Evolutionary conservation across 2,797 vertebrate genomes (phyloP).

Genomic region (Phrynocephalus forsythii): DNA sequence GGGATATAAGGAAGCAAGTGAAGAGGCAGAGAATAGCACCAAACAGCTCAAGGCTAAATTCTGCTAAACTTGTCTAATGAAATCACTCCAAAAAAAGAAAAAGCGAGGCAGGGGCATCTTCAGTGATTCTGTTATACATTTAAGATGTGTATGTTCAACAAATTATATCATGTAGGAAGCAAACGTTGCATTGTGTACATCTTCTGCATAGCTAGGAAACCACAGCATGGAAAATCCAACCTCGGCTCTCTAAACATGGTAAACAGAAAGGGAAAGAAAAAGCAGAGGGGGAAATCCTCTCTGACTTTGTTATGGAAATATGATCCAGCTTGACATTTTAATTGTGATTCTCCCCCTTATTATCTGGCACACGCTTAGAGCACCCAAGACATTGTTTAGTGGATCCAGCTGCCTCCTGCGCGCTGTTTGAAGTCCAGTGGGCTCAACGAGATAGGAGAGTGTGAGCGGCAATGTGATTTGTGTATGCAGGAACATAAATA

Average conservation of each 20-base stretch:
- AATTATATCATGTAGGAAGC: slow-evolving; percentile 70
- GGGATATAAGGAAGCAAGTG: slow-evolving; percentile 26
- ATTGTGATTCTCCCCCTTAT: slow-evolving; percentile 73
- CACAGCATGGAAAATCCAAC: slow-evolving; percentile 55
- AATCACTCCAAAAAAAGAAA: background rate
- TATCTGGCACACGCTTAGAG: slow-evolving; percentile 75
- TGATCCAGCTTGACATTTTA: slow-evolving; percentile 78
- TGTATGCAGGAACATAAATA: slow-evolving; percentile 78
- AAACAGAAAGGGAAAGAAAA: slow-evolving; percentile 63
- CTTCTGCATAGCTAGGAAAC: slow-evolving; percentile 58
- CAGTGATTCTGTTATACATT: slow-evolving; percentile 68
- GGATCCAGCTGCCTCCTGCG: slow-evolving; percentile 75
- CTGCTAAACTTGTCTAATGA: slow-evolving; percentile 23
- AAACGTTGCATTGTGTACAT: slow-evolving; percentile 54
- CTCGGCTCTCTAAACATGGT: slow-evolving; percentile 66
- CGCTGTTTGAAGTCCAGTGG: slow-evolving; percentile 70
- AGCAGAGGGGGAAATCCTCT: slow-evolving; percentile 74
- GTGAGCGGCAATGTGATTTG: slow-evolving; percentile 78
- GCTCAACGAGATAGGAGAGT: slow-evolving; percentile 72
- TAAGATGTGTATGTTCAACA: slow-evolving; percentile 68
- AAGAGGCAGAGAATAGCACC: background rate
- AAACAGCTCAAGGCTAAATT: slow-evolving; percentile 33
- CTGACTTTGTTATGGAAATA: slow-evolving; percentile 77
- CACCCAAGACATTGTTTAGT: slow-evolving; percentile 75
- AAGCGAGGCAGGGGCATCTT: slow-evolving; percentile 14